Evolutionary conservation across 2,113 vertebrate species (phyloP).

Genomic region (Eurypyga helias): DNA sequence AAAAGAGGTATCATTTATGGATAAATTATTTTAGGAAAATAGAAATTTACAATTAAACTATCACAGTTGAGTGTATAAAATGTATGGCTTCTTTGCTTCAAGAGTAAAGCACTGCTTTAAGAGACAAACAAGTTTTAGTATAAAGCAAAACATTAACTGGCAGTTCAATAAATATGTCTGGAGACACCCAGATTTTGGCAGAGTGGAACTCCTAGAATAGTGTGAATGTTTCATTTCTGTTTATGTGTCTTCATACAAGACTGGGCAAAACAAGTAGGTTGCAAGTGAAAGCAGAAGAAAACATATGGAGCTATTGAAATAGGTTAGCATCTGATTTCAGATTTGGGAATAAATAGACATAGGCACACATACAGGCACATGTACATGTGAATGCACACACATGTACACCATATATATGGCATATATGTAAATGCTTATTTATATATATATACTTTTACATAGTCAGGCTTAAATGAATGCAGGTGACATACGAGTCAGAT

Average conservation of each 20-base stretch:
- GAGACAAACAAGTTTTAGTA: neutral
- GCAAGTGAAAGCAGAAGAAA: constrained; percentile 22
- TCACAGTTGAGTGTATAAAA: neutral
- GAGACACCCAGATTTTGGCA: constrained; percentile 41
- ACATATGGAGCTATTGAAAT: neutral
- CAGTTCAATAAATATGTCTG: constrained; percentile 17
- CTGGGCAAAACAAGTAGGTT: constrained; percentile 9
- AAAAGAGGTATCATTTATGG: neutral
- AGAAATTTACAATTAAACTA: neutral
- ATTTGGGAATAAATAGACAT: neutral
- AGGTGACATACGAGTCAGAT: neutral
- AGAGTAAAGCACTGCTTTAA: neutral
- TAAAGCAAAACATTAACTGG: neutral
- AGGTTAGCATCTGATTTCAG: neutral
- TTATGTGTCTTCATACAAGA: neutral
- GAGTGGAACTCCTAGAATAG: constrained; percentile 1
- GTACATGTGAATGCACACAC: neutral
- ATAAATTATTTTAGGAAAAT: neutral
- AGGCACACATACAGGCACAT: neutral
- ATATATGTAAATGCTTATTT: neutral
- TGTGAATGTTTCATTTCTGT: constrained; percentile 16
- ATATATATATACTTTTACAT: neutral
- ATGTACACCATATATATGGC: neutral
- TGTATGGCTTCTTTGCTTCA: neutral
- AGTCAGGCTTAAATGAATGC: neutral